Evolutionary conservation across 2,888 invertebrate genomes (phyloP), one percentile per base, ranked within the genome.

Genomic region (Asteroscopus sphinx): DNA sequence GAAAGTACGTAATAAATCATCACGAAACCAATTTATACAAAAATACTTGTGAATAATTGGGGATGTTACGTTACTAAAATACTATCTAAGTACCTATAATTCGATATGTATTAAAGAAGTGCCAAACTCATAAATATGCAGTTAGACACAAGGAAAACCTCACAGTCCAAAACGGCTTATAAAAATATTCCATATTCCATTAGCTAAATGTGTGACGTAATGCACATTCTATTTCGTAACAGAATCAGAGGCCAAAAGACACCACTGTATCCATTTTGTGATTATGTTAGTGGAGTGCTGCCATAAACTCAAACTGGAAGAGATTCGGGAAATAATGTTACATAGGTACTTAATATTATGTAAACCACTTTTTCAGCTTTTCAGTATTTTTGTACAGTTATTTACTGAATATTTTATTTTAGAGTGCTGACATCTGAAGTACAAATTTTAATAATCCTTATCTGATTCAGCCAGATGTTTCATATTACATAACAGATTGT

Each of bases 101-200:
- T 11, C 35, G 15, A n/a, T 15, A 9, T 39, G 39, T 25, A 37
- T 49, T 59, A 60, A 59, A 47, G 12, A 46, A 26, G 32, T 62
- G 62, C 66, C 62, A 62, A 55, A 51, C 35, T 53, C 42, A 54
- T 40, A 55, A 51, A 60, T 48, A 68, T 44, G 41, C 42, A 68
- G 45, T 51, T 55, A 59, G 58, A 70, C 6, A 52, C 6, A 52
- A 67, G 62, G 62, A 65, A 60, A 72, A 61, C 67, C 63, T 40
- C 54, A 63, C 59, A 65, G 63, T 70, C 60, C 63, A 54, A 53
- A 61, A 17, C 40, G 37, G 53, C 57, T 55, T 48, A 44, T 67
- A 68, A 68, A 76, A 78, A 81, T 77, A 80, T 76, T 74, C 83
- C 87, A 81, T 77, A 80, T 76, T 74, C 83, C 87, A 88, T 88